These are phyloP conservation scores for Drosophila mimica DNA, from an alignment of 2,888 invertebrate species.

Conservation along the genomic window DNA sequence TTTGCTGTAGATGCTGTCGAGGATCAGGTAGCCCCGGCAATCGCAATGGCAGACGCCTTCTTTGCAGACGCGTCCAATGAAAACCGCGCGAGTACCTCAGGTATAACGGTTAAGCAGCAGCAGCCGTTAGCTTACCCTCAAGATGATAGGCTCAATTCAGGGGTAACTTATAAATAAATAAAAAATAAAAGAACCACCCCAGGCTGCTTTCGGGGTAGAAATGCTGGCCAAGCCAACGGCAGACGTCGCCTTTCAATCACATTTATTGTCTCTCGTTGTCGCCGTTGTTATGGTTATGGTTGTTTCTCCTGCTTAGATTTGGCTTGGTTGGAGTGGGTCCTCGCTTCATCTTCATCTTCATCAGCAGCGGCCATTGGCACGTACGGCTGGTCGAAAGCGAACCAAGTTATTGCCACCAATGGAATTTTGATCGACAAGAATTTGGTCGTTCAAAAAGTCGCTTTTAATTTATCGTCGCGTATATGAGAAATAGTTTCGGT, in stretches of 20 bases:
- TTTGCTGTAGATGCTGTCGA: constrained; percentile 18
- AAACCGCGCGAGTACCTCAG: constrained; percentile 43
- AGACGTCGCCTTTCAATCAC: constrained; percentile 8
- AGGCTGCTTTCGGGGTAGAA: constrained; percentile 46
- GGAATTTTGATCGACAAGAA: constrained; percentile 86
- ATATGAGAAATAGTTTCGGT: constrained; percentile 84
- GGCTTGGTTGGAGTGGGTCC: background rate
- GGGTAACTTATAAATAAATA: constrained; percentile 29
- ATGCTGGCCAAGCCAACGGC: background rate
- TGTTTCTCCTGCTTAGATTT: constrained; percentile 16
- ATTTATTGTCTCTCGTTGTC: constrained; percentile 22
- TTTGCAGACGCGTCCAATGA: constrained; percentile 52
- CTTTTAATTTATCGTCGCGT: constrained; percentile 84
- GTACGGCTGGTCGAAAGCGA: constrained; percentile 44
- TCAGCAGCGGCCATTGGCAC: constrained; percentile 69
- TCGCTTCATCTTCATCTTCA: background rate
- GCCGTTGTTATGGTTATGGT: constrained; percentile 59
- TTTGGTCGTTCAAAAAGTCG: constrained; percentile 85
- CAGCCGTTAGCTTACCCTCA: constrained; percentile 43
- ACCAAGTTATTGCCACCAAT: constrained; percentile 78
- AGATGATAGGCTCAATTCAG: constrained; percentile 59
- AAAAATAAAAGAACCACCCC: constrained; percentile 47
- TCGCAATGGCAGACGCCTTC: constrained; percentile 46
- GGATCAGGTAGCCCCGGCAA: constrained; percentile 28
- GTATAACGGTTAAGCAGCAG: constrained; percentile 44